These are phyloP conservation scores for Amblyopsis rosae DNA, from an alignment of 2,113 vertebrate species.

Conservation along the genomic window DNA sequence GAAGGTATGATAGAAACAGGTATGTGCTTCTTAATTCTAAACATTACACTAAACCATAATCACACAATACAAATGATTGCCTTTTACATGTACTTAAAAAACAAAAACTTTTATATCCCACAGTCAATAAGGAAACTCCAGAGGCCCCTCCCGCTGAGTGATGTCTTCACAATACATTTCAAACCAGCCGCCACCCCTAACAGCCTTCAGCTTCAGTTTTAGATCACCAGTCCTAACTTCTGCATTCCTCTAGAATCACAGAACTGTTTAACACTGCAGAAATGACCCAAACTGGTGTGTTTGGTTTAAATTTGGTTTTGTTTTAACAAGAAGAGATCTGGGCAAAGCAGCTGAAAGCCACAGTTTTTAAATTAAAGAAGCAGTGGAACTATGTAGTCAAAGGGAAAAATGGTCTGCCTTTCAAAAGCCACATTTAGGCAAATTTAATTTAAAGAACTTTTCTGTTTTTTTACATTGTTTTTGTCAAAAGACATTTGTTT, in stretches of 20 bases:
- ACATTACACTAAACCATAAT: neutral
- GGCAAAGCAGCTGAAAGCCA: neutral
- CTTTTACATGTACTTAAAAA: neutral
- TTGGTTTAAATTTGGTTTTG: neutral
- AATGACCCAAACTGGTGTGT: neutral
- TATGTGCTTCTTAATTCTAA: neutral
- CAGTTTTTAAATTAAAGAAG: neutral
- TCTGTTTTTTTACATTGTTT: neutral
- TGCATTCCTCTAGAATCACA: neutral
- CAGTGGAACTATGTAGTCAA: neutral
- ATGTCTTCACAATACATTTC: slow-evolving; percentile 30
- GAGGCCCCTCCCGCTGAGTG: slow-evolving; percentile 72
- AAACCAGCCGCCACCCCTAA: neutral
- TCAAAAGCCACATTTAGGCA: neutral
- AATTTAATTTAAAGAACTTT: neutral
- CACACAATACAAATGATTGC: neutral
- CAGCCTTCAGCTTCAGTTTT: slow-evolving; percentile 4
- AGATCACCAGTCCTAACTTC: neutral
- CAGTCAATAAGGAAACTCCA: slow-evolving; percentile 75
- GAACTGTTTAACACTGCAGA: neutral
- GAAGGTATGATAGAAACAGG: slow-evolving; percentile 79
- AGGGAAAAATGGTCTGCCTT: neutral
- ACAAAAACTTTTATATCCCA: slow-evolving; percentile 11
- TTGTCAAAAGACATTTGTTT: neutral
- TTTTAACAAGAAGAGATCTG: neutral